Base-by-base conservation (phyloP, 1,140 invertebrate genomes). In the Uloborus diversus region DNA sequence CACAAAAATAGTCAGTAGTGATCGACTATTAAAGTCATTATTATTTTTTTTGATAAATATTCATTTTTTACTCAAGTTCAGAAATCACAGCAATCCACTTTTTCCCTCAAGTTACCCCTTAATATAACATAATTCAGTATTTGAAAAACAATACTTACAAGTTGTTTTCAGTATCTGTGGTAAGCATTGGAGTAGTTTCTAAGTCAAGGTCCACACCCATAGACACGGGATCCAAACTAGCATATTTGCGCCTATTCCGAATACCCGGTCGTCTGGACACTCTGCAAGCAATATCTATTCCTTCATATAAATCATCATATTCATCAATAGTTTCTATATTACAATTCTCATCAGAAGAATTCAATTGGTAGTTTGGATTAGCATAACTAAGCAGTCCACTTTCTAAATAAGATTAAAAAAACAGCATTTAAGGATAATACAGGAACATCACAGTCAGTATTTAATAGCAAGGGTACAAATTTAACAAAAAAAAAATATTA, bases 311-410 rank as follows among this genome's bases (percentile, higher is more conserved):
- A 23, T 84, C 81, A 68, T 85, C 84, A 70, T 65, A 79, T 17
- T 27, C 28, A 49, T 64, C 68, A 66, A 64, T 37, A n/a, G 61
- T n/a, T 49, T 81, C 81, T 30, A 65, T n/a, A 59, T 81, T 81
- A 49, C 81, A 79, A 32, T 81, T 81, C 32, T 79, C 66, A 68
- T 81, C 81, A 35, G 92, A 90, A 57, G 92, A 91, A 83, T 92
- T 92, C 86, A 94, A 88, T 84, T 94, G 92, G 86, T 94, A 95
- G 87, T 94, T 94, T 9, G 93, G 93, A 86, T 94, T 95, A 87
- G 94, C 93, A 87, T 94, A 94, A 82, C 93, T 94, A 82, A 94
- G 88, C 57, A 94, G 90, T 84, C 93, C 93, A 89, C 94, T 94
- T 88, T 94, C 94, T 94, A 90, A n/a, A 89, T 90, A 83, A 86